Conservation (phyloP, 1,140 invertebrate species). For the Grapholita molesta region DNA sequence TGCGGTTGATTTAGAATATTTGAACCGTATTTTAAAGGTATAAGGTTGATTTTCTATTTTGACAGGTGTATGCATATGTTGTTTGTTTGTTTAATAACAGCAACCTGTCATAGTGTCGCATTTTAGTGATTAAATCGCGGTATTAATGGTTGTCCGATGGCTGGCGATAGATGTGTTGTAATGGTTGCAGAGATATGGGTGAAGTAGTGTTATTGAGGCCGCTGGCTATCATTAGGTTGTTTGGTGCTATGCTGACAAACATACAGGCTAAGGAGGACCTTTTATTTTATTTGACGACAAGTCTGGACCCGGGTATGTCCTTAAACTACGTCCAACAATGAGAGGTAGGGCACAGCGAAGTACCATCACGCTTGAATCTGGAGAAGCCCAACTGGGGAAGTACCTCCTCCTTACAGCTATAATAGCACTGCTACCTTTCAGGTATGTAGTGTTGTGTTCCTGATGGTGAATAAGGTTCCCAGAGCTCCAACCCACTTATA, state of each 20-base stretch:
- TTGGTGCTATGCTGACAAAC: not conserved
- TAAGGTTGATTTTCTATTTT: not conserved
- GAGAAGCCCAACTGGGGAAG: no score
- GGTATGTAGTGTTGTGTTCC: no score
- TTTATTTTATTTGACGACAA: not conserved
- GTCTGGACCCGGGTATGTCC: no score
- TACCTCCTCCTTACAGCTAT: no score
- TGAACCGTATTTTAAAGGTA: not conserved
- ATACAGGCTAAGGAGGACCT: not conserved
- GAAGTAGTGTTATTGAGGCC: not conserved
- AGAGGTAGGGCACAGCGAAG: no score
- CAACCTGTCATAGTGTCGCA: slow-evolving; percentile 19
- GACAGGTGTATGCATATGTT: not conserved
- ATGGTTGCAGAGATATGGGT: not conserved
- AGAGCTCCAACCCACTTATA: no score
- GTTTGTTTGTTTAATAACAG: slow-evolving; percentile 18
- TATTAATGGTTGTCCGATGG: slow-evolving; percentile 16
- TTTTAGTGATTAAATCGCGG: slow-evolving; percentile 10
- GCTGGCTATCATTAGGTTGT: not conserved
- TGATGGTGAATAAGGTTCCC: no score
- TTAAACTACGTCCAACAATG: no score
- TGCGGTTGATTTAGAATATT: not conserved
- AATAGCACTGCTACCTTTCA: no score
- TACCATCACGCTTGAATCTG: no score
- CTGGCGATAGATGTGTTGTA: not conserved